Conservation (phyloP, 1,140 invertebrate species). For the Lepidostoma basale region DNA sequence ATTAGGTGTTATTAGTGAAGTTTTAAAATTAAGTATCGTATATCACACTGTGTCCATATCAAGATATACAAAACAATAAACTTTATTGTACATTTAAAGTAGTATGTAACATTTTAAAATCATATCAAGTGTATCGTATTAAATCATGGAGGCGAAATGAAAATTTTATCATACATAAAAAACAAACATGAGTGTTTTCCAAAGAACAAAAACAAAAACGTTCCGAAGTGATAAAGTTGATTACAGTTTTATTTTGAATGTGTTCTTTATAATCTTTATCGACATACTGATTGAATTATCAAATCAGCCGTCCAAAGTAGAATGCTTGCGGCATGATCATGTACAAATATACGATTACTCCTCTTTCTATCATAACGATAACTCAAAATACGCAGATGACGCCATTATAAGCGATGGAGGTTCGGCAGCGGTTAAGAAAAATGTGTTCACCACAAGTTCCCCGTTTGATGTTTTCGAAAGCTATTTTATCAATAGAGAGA, state of each 20-base stretch:
- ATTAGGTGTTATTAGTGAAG: too few species aligned
- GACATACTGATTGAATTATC: constrained; percentile 10
- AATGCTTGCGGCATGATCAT: constrained; percentile 24
- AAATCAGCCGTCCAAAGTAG: constrained; percentile 21
- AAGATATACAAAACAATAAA: too few species aligned
- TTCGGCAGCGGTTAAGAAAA: neutral
- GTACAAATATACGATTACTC: constrained; percentile 26
- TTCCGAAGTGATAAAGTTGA: constrained; percentile 13
- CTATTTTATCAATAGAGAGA: constrained; percentile 34
- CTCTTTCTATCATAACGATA: constrained; percentile 37
- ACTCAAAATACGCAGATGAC: constrained; percentile 18
- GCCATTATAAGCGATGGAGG: constrained; percentile 15
- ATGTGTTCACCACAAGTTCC: constrained; percentile 17
- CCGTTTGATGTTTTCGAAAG: constrained; percentile 34
- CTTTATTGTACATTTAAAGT: too few species aligned
- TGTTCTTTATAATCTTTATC: constrained; percentile 1
- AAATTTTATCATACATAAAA: neutral
- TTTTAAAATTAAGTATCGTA: too few species aligned
- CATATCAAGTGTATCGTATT: too few species aligned
- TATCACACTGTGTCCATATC: too few species aligned
- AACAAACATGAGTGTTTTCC: constrained; percentile 20
- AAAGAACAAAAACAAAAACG: constrained; percentile 20
- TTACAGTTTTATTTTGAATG: constrained; percentile 1
- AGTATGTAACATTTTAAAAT: too few species aligned
- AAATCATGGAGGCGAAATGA: neutral